These are phyloP conservation scores for Ancistrus triradiatus DNA, from an alignment of 2,113 vertebrate genomes.

Conservation along the genomic window DNA sequence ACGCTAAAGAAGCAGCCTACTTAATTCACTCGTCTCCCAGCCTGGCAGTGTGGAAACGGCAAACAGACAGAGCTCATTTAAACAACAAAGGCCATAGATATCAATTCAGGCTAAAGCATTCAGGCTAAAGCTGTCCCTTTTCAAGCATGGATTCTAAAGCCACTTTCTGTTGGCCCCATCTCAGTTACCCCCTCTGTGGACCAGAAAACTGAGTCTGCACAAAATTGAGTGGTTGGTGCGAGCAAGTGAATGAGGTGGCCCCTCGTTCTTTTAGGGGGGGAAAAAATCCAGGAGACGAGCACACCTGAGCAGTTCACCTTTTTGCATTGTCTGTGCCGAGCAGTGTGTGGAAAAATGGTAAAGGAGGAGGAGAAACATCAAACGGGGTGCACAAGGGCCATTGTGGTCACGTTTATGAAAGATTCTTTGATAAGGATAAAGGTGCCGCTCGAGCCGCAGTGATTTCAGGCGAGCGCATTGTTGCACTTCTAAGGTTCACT, in stretches of 20 bases:
- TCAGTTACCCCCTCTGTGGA: conserved; percentile 80
- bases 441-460: conserved; percentile 65
- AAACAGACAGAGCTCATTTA: conserved; percentile 96
- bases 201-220: conserved; percentile 79
- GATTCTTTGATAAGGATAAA: conserved; percentile 70
- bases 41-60: conserved; percentile 77
- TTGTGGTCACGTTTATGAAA: conserved; percentile 74
- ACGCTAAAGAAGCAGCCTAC: conserved; percentile 87
- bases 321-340: conserved; percentile 75
- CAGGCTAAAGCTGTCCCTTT: conserved; percentile 96
- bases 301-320: conserved; percentile 72
- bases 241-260: conserved; percentile 78
- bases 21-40: conserved; percentile 78
- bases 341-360: conserved; percentile 79
- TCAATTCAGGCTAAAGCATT: conserved; percentile 93
- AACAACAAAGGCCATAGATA: conserved; percentile 94
- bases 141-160: conserved; percentile 81
- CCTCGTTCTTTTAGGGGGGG: conserved; percentile 71
- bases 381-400: conserved; percentile 76
- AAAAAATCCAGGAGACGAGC: conserved; percentile 50
- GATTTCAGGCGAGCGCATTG: conserved; percentile 70
- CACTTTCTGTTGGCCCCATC: conserved; percentile 80
- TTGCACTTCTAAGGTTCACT: conserved; percentile 60
- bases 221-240: conserved; percentile 78
- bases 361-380: conserved; percentile 81